Base-by-base conservation (phyloP, 2,888 invertebrate genomes). In the Phymatocera aterrima region DNA sequence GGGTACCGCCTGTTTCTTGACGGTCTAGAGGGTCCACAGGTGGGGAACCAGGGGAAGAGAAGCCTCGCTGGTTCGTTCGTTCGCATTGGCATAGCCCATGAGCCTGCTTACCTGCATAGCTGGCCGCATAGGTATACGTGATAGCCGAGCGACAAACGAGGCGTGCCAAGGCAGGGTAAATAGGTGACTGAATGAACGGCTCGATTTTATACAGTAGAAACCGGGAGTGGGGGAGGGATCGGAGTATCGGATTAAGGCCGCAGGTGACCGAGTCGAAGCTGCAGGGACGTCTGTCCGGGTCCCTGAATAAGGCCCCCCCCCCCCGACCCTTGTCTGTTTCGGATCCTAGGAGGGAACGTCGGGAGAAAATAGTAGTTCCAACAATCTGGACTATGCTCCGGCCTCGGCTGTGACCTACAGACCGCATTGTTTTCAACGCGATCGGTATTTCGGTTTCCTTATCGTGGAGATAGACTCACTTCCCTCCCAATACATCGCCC, bases 1-100 rank as follows among this genome's bases (percentile, higher is more conserved):
- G 86, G 46, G 24, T 6, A 2, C 40, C 68, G 43, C 51, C 34
- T 48, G 31, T 21, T 15, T n/a, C 68, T n/a, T n/a, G n/a, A n/a
- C n/a, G n/a, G n/a, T n/a, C n/a, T n/a, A n/a, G n/a, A n/a, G n/a
- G n/a, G n/a, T n/a, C n/a, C n/a, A n/a, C n/a, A n/a, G n/a, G n/a
- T n/a, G n/a, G n/a, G n/a, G n/a, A n/a, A 12, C 24, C 68, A 68
- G 68, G 68, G 18, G 46, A 46, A 46, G 28, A 46, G n/a, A 34
- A 68, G 5, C 28, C 24, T 18, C 24, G 18, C 15, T 64, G 43
- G 43, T 43, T 6, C 43, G 8, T 43, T 10, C 43, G 1, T 43
- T 43, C 43, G 43, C 43, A 43, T 43, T n/a, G n/a, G n/a, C n/a
- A n/a, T n/a, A n/a, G n/a, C n/a, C n/a, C n/a, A n/a, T n/a, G n/a